Base-by-base conservation (phyloP, 2,113 vertebrate species). In the Noctilio leporinus region DNA sequence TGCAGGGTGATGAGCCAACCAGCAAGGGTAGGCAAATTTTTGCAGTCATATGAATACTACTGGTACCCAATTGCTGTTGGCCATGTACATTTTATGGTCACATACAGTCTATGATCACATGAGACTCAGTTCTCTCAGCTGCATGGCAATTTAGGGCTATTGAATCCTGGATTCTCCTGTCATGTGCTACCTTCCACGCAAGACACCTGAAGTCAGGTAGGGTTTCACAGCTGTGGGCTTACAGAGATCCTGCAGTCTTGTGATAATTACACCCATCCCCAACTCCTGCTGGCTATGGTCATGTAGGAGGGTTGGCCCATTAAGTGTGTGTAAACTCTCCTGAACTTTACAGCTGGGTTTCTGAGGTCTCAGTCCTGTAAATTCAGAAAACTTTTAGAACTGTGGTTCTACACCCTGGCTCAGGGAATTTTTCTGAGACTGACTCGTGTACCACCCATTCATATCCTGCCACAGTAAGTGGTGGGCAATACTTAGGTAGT, bases 141-240 rank as follows among this genome's bases (percentile, higher is more conserved):
- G 22, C 5, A 1, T 3, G 11, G 38, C 24, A 12, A 86, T 14
- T 4, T 3, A 59, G n/a, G 3, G 26, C n/a, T 75, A 24, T 12
- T 5, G 9, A 76, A 28, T 35, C 3, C n/a, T 11, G 1, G 15
- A 10, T 19, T 49, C 0, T 28, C 57, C 45, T 0, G 28, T 15
- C 0, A 49, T 26, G 47, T 14, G 7, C 53, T 15, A 7, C 7
- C 43, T 1, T 5, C 8, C 12, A 3, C 0, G 11, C 2, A 64
- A 64, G 17, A 1, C 35, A 1, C 12, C 3, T 19, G 6, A 24
- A 75, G 3, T 38, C 73, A 91, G 86, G 67, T 93, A 65, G 2
- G 22, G 1, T 17, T 7, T 6, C 20, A 35, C 11, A 7, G 15
- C 15, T 10, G 1, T 0, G 0, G 6, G 3, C 38, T 35, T 67